A percentile compares a stretch with the other conserved stretches of the same genome.
These are phyloP conservation scores for Pseudomyrmex concolor DNA, from an alignment of 1,140 invertebrate genomes.

Conservation along the genomic window DNA sequence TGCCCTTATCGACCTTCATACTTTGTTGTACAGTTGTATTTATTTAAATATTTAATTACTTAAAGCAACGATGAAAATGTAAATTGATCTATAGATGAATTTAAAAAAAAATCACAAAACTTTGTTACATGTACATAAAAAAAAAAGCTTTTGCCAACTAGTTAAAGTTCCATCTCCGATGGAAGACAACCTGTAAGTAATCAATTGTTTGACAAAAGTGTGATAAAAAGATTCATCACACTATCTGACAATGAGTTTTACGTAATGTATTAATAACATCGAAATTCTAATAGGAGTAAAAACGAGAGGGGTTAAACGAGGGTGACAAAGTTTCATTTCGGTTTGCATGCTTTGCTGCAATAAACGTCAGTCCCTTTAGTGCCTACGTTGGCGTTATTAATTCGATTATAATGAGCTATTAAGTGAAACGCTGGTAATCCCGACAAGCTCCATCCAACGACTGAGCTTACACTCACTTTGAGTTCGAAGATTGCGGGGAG, in stretches of 20 bases:
- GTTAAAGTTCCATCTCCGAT: too few species aligned
- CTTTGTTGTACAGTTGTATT: too few species aligned
- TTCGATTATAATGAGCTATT: conserved; percentile 83
- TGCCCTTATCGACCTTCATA: too few species aligned
- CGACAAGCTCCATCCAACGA: conserved; percentile 76
- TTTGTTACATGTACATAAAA: too few species aligned
- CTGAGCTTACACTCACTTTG: conserved; percentile 73
- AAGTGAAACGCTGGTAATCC: conserved; percentile 80
- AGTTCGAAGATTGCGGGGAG: conserved; percentile 65
- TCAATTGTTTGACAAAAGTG: neutral
- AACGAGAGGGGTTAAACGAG: conserved; percentile 48
- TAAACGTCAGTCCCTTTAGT: conserved; percentile 72
- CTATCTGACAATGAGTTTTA: neutral
- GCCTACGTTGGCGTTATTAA: conserved; percentile 78
- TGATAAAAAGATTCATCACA: neutral
- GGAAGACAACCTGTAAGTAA: too few species aligned
- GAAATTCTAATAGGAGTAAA: conserved; percentile 36
- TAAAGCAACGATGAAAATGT: too few species aligned
- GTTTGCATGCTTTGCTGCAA: conserved; percentile 78
- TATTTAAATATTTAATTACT: too few species aligned
- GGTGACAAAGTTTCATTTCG: conserved; percentile 56
- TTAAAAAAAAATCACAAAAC: too few species aligned
- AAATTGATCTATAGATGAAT: too few species aligned
- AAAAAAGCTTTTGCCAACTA: too few species aligned
- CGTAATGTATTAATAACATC: conserved; percentile 19